These are phyloP conservation scores for Nezara viridula DNA, from an alignment of 2,888 invertebrate genomes.

Conservation along the genomic window DNA sequence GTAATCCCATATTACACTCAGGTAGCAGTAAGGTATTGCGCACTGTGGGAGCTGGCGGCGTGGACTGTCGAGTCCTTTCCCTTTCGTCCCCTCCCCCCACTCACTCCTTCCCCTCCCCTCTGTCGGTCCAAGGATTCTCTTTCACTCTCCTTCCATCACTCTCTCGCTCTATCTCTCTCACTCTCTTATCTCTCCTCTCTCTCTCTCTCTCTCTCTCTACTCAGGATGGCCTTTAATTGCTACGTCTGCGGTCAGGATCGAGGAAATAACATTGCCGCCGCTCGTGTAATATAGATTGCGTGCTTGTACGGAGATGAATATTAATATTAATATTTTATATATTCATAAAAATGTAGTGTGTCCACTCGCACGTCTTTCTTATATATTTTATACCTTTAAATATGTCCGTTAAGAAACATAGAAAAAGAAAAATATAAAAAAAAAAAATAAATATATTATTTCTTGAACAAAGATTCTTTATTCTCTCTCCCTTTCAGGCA, in stretches of 20 bases:
- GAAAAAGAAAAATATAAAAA: too few relatives aligned
- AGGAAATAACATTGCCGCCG: background rate
- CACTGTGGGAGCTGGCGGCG: background rate
- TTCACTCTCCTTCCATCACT: background rate
- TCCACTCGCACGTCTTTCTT: too few relatives aligned
- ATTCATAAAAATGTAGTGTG: too few relatives aligned
- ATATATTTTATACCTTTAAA: too few relatives aligned
- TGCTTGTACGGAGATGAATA: too few relatives aligned
- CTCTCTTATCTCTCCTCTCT: background rate
- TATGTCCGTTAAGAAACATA: too few relatives aligned
- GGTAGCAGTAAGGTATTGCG: background rate
- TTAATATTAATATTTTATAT: too few relatives aligned
- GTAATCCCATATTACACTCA: background rate
- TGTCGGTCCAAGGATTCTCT: background rate
- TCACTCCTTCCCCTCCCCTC: background rate
- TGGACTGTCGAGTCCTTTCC: background rate
- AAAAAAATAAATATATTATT: too few relatives aligned
- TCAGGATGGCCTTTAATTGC: conserved; percentile 13
- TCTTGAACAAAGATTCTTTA: too few relatives aligned
- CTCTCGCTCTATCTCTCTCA: background rate
- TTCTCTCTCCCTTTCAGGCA: too few relatives aligned
- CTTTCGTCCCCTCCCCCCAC: background rate
- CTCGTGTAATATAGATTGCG: background rate
- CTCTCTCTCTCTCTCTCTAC: background rate
- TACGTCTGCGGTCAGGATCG: background rate